These are phyloP conservation scores for Amphilophus citrinellus DNA, from an alignment of 2,113 vertebrate genomes.

Conservation along the genomic window DNA sequence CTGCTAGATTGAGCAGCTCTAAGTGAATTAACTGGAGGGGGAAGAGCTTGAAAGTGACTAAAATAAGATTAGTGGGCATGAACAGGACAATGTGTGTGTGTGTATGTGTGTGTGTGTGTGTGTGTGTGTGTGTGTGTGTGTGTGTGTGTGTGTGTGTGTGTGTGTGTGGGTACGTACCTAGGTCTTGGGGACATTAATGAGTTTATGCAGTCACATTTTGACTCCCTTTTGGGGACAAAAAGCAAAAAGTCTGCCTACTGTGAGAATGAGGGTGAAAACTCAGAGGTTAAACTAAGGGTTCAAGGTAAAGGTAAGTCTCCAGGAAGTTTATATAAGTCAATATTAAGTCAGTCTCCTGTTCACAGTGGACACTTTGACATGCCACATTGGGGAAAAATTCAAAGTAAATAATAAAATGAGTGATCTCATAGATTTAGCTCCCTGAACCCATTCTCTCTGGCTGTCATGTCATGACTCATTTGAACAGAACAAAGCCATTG, in stretches of 20 bases:
- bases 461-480: not conserved
- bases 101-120: not conserved
- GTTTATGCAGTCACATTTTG: not conserved
- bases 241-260: not conserved
- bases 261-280: not conserved
- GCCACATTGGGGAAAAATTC: not conserved
- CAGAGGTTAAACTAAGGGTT: not conserved
- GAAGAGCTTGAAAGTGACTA: constrained; percentile 48
- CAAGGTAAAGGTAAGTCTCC: not conserved
- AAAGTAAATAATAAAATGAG: constrained; percentile 12
- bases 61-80: constrained; percentile 67
- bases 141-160: not conserved
- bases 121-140: not conserved
- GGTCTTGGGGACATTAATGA: constrained; percentile 2
- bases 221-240: not conserved
- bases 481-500: not conserved
- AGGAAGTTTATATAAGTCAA: accelerated
- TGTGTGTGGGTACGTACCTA: not conserved
- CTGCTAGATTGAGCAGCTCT: constrained; percentile 58
- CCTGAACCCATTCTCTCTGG: not conserved
- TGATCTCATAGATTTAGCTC: not conserved
- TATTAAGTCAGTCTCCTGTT: not conserved
- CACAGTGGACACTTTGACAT: constrained; percentile 10
- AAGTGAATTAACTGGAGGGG: constrained; percentile 68
- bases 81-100: constrained; percentile 2